Evolutionary conservation across 2,113 vertebrate genomes (phyloP).

Genomic region (Halcyon senegalensis): DNA sequence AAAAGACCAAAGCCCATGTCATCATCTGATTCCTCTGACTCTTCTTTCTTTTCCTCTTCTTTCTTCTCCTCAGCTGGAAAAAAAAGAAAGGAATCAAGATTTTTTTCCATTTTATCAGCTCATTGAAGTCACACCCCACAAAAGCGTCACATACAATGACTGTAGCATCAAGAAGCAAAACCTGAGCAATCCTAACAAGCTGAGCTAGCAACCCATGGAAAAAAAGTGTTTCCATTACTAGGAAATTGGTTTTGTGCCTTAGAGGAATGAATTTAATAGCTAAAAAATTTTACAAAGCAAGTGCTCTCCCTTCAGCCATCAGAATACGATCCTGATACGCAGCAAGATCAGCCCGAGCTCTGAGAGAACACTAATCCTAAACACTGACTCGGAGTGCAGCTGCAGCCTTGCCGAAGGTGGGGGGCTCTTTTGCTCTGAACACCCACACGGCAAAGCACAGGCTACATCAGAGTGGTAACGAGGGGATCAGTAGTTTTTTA

Average conservation of each 20-base stretch:
- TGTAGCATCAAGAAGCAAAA: neutral
- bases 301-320: neutral
- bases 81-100: neutral
- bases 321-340: rapidly evolving
- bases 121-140: rapidly evolving
- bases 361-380: rapidly evolving
- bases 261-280: no score
- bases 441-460: rapidly evolving
- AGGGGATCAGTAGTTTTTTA: rapidly evolving
- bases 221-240: rapidly evolving
- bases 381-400: rapidly evolving
- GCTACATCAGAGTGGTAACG: rapidly evolving
- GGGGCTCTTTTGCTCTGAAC: rapidly evolving
- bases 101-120: neutral
- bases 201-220: no score
- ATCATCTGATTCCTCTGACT: constrained; percentile 96
- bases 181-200: no score
- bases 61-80: constrained; percentile 94
- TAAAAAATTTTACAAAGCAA: rapidly evolving
- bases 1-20: constrained; percentile 99
- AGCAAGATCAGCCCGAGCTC: rapidly evolving
- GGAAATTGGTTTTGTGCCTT: rapidly evolving
- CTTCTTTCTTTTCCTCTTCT: constrained; percentile 97
- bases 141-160: rapidly evolving
- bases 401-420: neutral